Percentiles rank a stretch among this genome's conserved stretches.
Conservation (phyloP, 2,888 invertebrate species). For the Amblyteles armatorius region DNA sequence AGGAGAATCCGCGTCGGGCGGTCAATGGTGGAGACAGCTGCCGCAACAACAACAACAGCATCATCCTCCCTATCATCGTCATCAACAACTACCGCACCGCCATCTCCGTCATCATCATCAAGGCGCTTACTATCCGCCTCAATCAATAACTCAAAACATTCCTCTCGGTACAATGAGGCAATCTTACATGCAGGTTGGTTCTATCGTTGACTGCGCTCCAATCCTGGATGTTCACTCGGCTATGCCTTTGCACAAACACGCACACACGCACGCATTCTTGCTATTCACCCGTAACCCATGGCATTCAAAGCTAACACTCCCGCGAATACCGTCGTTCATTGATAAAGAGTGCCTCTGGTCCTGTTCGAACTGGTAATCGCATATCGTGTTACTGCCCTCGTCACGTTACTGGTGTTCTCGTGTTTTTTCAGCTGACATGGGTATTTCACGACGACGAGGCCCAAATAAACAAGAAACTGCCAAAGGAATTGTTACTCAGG, state of each 20-base stretch:
- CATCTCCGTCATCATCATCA: conserved; percentile 79
- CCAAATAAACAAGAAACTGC: conserved; percentile 96
- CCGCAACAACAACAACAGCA: conserved; percentile 73
- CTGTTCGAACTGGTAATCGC: neutral
- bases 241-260: conserved; percentile 10
- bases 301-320: conserved; percentile 26
- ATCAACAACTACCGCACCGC: conserved; percentile 76
- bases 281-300: neutral
- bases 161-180: conserved; percentile 85
- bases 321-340: conserved; percentile 19
- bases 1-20: conserved; percentile 79
- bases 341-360: neutral
- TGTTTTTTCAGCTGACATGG: conserved; percentile 88
- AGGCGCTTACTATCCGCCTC: conserved; percentile 82
- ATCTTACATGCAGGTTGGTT: conserved; percentile 85
- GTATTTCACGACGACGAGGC: conserved; percentile 93
- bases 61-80: conserved; percentile 73
- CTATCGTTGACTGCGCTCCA: conserved; percentile 55
- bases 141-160: conserved; percentile 83
- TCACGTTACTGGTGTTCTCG: conserved; percentile 62
- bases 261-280: conserved; percentile 14
- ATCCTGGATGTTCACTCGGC: conserved; percentile 34
- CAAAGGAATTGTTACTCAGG: conserved; percentile 96
- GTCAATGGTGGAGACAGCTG: conserved; percentile 83
- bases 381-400: conserved; percentile 31